Conservation (phyloP, 2,113 vertebrate species). For the Chlamydotis undulata region DNA sequence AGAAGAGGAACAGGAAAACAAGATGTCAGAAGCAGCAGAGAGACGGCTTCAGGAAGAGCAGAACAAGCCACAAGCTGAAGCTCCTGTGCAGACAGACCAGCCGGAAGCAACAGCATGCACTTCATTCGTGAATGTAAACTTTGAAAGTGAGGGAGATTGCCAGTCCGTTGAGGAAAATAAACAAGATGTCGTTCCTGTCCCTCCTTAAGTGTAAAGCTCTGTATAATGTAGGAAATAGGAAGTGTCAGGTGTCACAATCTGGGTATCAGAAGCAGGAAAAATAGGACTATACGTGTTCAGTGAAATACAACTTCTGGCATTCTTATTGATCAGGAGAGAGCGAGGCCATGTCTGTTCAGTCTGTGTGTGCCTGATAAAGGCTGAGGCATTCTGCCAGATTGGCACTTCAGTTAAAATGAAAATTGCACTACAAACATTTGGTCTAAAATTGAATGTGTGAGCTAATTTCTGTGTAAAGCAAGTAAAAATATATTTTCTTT, state of each 20-base stretch:
- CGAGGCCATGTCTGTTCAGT: conserved; percentile 22
- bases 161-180: conserved; percentile 71
- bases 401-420: neutral
- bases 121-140: conserved; percentile 79
- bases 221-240: neutral
- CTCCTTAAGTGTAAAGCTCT: conserved; percentile 74
- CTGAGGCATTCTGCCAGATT: conserved; percentile 26
- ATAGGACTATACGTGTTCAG: conserved; percentile 49
- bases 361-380: conserved; percentile 22
- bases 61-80: conserved; percentile 68
- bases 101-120: conserved; percentile 66
- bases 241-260: conserved; percentile 22
- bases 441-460: conserved; percentile 3
- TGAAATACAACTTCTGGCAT: conserved; percentile 60
- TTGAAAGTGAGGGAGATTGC: conserved; percentile 81
- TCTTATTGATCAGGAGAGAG: conserved; percentile 63
- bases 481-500: conserved; percentile 19
- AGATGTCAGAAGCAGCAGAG: conserved; percentile 90
- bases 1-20: conserved; percentile 88
- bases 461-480: conserved; percentile 17
- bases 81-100: conserved; percentile 67
- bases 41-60: conserved; percentile 79
- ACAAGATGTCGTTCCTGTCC: conserved; percentile 80
- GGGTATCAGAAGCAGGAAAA: conserved; percentile 34
- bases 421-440: conserved; percentile 48